Base-by-base conservation (phyloP, 2,888 invertebrate genomes). In the Epinotia ramella region DNA sequence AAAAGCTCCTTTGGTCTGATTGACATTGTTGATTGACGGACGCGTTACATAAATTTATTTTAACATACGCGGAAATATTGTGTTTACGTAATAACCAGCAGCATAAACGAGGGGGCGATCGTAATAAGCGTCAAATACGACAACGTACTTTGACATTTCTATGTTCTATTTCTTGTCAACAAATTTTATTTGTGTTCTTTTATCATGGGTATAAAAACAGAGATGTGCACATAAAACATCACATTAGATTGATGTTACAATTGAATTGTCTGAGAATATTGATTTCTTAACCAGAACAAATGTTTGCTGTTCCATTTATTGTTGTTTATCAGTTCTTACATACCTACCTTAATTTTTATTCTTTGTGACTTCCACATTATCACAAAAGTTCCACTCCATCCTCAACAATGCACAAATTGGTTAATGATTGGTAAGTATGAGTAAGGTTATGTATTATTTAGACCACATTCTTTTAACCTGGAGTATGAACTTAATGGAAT, bases 51-150 rank as follows among this genome's bases (percentile, higher is more conserved):
- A 82, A 84, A 86, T 84, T 83, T 83, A 81, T 77, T 80, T 77
- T 67, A 83, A 78, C 84, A 85, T 81, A 83, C 83, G 83, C 81
- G 81, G 82, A 88, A 88, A 87, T 90, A 85, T 87, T 89, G 83
- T 91, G 91, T 94, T 94, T 94, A 94, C 94, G 94, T 94, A 94
- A 94, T 91, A 88, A 84, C 85, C 84, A 84, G 77, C 83, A 83
- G 86, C 84, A 81, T 84, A 85, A 84, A 78, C 86, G 83, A 87
- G 82, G 85, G 84, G 85, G 84, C 86, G 87, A 87, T 88, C 82
- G 83, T 81, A 82, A 82, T 79, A 78, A 83, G 86, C 84, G 84
- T 86, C 80, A 81, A 80, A 77, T 83, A 83, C 78, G 77, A 82
- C 80, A 83, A 84, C 82, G 80, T 86, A 87, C 84, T 90, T 90